Evolutionary conservation across 2,797 vertebrate genomes (phyloP).

Genomic region (Squalus acanthias): DNA sequence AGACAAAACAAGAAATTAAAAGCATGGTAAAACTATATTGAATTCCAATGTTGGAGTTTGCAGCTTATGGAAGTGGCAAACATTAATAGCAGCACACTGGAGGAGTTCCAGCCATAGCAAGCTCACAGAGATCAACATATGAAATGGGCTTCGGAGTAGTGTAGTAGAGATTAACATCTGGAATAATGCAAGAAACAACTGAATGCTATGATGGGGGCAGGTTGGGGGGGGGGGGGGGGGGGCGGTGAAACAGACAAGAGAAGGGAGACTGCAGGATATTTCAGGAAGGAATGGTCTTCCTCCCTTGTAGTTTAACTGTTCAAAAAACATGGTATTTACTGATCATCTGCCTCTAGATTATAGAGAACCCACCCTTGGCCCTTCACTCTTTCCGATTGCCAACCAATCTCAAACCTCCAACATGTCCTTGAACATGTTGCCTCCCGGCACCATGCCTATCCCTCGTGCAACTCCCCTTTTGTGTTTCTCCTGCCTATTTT

Average conservation of each 20-base stretch:
- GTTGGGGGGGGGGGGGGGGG: too few relatives aligned
- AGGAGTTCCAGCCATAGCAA: neutral
- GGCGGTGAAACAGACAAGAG: neutral
- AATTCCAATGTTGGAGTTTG: neutral
- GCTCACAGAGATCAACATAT: neutral
- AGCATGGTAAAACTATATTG: too few relatives aligned
- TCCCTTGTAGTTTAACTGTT: neutral
- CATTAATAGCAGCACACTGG: neutral
- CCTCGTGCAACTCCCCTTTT: neutral
- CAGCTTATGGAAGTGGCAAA: neutral
- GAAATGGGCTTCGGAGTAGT: neutral
- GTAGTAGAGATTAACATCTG: neutral
- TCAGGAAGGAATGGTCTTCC: neutral
- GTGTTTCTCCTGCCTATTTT: neutral
- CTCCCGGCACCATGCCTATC: neutral
- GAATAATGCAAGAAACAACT: neutral
- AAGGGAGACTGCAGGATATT: neutral
- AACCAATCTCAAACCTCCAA: neutral
- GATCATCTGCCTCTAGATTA: neutral
- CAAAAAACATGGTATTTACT: neutral
- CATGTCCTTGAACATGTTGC: neutral
- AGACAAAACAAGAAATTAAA: too few relatives aligned
- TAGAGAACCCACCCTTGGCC: neutral
- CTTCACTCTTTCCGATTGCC: neutral
- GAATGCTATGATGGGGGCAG: neutral